phyloP scores from a whole-genome alignment of 1,140 invertebrate genomes.

The Drosophila suzukii region DNA sequence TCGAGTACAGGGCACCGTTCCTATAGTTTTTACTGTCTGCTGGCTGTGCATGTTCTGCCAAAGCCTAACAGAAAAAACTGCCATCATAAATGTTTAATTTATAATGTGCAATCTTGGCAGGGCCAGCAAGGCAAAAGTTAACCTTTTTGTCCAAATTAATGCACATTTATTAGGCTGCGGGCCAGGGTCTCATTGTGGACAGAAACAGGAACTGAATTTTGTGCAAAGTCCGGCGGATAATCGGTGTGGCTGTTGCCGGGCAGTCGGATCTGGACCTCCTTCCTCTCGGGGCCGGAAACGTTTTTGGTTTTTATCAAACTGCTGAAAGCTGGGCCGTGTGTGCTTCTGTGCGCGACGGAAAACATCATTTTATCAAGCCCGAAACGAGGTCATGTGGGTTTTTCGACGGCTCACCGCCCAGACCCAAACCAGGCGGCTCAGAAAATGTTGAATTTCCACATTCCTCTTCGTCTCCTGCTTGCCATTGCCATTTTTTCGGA shows the following conservation, averaged over 20 bases:
- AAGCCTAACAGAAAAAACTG: constrained; percentile 11
- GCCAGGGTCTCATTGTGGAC: background rate
- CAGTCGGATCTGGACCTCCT: constrained; percentile 30
- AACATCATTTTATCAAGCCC: constrained; percentile 67
- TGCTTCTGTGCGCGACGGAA: constrained; percentile 5
- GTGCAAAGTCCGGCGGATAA: constrained; percentile 28
- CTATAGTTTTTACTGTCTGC: constrained; percentile 37
- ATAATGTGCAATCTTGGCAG: constrained; percentile 47
- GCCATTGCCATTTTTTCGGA: constrained; percentile 5
- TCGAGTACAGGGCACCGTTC: constrained; percentile 7
- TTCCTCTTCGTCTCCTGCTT: constrained; percentile 6
- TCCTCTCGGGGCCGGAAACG: constrained; percentile 28
- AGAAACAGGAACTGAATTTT: background rate
- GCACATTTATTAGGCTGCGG: constrained; percentile 49
- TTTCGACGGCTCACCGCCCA: constrained; percentile 18
- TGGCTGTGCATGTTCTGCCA: constrained; percentile 24
- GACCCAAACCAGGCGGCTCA: constrained; percentile 18
- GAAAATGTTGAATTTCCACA: constrained; percentile 38
- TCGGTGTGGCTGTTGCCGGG: constrained; percentile 25
- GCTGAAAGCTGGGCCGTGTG: constrained; percentile 7
- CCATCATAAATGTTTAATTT: constrained; percentile 53
- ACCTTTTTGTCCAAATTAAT: constrained; percentile 65
- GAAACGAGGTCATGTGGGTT: constrained; percentile 69
- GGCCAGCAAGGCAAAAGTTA: constrained; percentile 30
- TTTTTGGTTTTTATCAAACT: constrained; percentile 50